Conservation (phyloP, 2,888 invertebrate genomes). For the Sialis fuliginosa region DNA sequence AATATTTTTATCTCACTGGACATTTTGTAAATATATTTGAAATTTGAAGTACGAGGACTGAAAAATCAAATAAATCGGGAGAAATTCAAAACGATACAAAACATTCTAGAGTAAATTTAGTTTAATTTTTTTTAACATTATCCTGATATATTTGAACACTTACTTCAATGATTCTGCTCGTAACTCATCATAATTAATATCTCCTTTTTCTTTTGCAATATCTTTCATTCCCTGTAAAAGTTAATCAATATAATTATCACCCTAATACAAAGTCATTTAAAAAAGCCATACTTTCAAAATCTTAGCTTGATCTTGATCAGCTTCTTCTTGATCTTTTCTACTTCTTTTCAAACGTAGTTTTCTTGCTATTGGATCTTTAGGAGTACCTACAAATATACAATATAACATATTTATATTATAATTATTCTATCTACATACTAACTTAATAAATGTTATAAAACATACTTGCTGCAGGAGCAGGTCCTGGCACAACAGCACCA, state of each 20-base stretch:
- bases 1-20: no score
- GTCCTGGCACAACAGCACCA: conserved; percentile 68
- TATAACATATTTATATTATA: no score
- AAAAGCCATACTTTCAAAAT: conserved; percentile 48
- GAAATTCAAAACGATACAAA: no score
- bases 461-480: conserved; percentile 49
- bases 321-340: conserved; percentile 58
- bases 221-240: conserved; percentile 59
- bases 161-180: conserved; percentile 59
- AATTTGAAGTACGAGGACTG: no score
- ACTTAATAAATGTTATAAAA: conserved; percentile 9
- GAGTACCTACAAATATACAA: conserved; percentile 28
- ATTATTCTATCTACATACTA: background rate
- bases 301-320: conserved; percentile 74
- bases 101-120: background rate
- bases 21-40: no score
- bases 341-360: conserved; percentile 78
- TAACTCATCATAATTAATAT: conserved; percentile 43
- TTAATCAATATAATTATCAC: background rate
- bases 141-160: conserved; percentile 14
- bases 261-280: conserved; percentile 4
- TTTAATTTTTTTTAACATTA: background rate
- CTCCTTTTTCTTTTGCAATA: conserved; percentile 64
- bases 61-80: no score
- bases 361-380: conserved; percentile 85